Conservation (phyloP, 2,797 vertebrate genomes). For the Ptychadena robeensis region DNA sequence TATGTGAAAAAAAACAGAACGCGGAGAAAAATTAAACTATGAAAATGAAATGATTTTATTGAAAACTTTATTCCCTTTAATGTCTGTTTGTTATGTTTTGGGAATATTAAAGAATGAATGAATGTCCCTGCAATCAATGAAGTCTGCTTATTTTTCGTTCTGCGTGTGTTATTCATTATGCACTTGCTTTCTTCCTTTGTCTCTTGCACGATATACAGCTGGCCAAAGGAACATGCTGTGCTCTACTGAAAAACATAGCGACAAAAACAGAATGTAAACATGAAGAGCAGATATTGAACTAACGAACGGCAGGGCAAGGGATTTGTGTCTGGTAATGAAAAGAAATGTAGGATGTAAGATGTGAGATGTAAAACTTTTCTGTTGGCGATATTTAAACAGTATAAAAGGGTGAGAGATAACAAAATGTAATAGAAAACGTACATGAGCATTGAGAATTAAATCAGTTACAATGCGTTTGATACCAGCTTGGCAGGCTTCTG, state of each 20-base stretch:
- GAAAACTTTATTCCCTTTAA: neutral
- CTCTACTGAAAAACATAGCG: slow-evolving; percentile 41
- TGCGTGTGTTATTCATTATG: slow-evolving; percentile 35
- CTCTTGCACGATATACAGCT: slow-evolving; percentile 20
- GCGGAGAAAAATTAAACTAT: neutral
- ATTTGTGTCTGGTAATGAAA: neutral
- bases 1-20: no score
- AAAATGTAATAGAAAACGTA: no score
- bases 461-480: no score
- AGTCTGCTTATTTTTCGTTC: slow-evolving; percentile 15
- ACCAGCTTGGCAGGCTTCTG: no score
- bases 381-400: neutral
- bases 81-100: neutral
- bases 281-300: slow-evolving; percentile 20
- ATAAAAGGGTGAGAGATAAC: no score
- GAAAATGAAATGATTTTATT: neutral
- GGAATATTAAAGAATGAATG: neutral
- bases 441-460: no score
- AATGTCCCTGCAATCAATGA: neutral
- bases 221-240: slow-evolving; percentile 51
- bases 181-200: slow-evolving; percentile 26
- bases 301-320: neutral
- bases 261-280: slow-evolving; percentile 32
- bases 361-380: neutral
- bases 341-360: neutral